Evolutionary conservation across 2,113 vertebrate genomes (phyloP).

Genomic region (Electrona antarctica): DNA sequence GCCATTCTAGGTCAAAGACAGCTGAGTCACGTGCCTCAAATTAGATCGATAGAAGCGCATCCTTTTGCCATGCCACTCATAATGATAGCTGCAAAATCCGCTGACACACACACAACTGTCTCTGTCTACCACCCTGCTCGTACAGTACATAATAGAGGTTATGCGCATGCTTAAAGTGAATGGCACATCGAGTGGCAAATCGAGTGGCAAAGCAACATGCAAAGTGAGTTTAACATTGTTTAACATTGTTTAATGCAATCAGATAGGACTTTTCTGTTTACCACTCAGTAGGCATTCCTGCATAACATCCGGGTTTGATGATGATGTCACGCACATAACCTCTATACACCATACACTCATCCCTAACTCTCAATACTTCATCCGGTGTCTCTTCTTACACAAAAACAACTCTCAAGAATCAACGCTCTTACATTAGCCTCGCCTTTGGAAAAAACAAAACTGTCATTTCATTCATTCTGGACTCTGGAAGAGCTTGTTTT

Average conservation of each 20-base stretch:
- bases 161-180: no score
- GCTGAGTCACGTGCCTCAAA: slow-evolving; percentile 63
- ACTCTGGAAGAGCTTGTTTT: slow-evolving; percentile 22
- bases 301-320: no score
- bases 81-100: slow-evolving; percentile 68
- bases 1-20: slow-evolving; percentile 60
- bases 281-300: no score
- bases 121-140: slow-evolving; percentile 24
- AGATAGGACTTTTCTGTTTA: no score
- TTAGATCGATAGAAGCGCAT: slow-evolving; percentile 68
- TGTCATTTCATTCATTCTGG: slow-evolving; percentile 3
- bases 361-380: no score
- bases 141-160: slow-evolving; percentile 29
- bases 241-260: no score
- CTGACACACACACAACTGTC: slow-evolving; percentile 32
- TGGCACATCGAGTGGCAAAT: no score
- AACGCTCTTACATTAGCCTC: slow-evolving; percentile 4
- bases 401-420: no score
- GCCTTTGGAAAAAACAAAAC: not conserved
- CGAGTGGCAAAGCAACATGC: no score
- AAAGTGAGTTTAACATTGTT: no score
- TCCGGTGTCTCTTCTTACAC: no score
- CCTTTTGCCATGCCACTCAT: slow-evolving; percentile 60
- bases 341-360: slow-evolving; percentile 12
- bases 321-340: no score